phyloP scores from a whole-genome alignment of 53 echinoderm and acorn worm species.

The Antedon mediterranea region DNA sequence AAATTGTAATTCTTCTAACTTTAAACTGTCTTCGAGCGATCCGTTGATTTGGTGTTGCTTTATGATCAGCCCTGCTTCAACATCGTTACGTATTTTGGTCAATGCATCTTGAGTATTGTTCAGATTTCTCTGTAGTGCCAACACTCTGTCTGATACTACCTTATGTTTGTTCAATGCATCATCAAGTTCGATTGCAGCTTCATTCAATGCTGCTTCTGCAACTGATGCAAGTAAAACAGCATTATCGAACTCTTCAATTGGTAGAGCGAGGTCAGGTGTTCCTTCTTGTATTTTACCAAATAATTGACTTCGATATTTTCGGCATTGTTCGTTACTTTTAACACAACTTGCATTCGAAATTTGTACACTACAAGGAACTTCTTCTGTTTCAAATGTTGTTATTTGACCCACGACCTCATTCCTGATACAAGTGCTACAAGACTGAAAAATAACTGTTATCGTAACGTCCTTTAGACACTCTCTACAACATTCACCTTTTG shows the following conservation, averaged over 20 bases:
- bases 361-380: background rate
- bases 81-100: background rate
- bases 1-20: background rate
- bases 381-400: background rate
- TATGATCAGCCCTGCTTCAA: background rate
- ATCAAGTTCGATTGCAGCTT: background rate
- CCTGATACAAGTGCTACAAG: background rate
- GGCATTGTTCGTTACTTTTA: background rate
- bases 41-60: background rate
- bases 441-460: background rate
- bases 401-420: background rate
- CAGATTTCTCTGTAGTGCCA: background rate
- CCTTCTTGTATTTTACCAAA: background rate
- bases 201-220: background rate
- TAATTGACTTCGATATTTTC: background rate
- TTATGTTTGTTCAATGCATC: background rate
- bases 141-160: background rate
- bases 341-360: background rate
- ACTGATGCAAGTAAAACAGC: background rate
- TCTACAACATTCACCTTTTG: background rate
- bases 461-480: background rate
- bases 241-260: background rate
- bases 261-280: background rate
- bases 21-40: background rate
- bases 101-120: background rate